Percentiles rank a stretch among this genome's conserved stretches.
Evolutionary conservation across 1,140 invertebrate genomes (phyloP).

Genomic region (Lutraria rhynchaena): DNA sequence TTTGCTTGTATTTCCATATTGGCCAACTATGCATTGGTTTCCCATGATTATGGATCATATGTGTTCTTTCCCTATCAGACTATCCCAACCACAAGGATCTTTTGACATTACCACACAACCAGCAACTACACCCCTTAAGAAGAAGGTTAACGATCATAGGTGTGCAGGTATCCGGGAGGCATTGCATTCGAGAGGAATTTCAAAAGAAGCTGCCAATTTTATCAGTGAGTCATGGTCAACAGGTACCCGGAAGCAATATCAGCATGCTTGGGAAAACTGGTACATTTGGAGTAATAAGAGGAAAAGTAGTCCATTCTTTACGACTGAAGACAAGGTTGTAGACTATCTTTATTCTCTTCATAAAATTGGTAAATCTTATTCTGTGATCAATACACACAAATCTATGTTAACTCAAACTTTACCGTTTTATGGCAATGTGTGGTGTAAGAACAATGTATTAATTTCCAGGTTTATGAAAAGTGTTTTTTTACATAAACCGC

Average conservation of each 20-base stretch:
- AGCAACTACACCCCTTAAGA: neutral
- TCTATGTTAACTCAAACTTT: constrained; percentile 17
- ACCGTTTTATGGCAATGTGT: constrained; percentile 7
- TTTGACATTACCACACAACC: neutral
- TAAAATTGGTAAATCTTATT: constrained; percentile 3
- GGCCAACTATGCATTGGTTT: constrained; percentile 24
- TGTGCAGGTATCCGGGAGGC: neutral
- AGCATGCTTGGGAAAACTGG: neutral
- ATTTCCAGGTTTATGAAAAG: no score
- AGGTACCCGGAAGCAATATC: constrained; percentile 2
- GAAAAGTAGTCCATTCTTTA: neutral
- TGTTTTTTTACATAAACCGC: no score
- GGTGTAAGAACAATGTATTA: neutral
- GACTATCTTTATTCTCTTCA: neutral
- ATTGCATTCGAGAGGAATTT: neutral
- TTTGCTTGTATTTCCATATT: constrained; percentile 43
- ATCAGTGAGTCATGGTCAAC: neutral
- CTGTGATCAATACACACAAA: constrained; percentile 19
- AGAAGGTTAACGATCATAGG: neutral
- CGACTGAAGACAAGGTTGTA: neutral
- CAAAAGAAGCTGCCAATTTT: neutral
- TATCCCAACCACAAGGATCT: neutral
- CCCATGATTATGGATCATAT: neutral
- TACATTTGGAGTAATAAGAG: neutral
- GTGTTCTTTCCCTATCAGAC: constrained; percentile 1